Conservation (phyloP, 1,140 invertebrate genomes). For the Sarcophaga peregrina region DNA sequence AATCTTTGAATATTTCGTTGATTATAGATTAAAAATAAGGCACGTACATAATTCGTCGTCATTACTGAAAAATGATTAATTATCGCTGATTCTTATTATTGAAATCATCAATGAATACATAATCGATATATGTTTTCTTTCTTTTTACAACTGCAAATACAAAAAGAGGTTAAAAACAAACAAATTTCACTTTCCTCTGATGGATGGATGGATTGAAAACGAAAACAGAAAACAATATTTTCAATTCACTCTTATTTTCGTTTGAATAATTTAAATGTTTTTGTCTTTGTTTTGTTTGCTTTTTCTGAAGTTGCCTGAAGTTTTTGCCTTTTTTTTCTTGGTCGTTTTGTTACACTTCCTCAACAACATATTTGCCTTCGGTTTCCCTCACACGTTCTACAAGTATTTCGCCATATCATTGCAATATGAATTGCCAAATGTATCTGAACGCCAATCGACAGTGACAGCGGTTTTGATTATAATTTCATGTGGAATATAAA, state of each 20-base stretch:
- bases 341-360: not conserved
- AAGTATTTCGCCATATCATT: no score
- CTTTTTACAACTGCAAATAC: not conserved
- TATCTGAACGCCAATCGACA: no score
- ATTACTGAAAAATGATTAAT: slow-evolving; percentile 3
- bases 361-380: not conserved
- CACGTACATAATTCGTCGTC: no score
- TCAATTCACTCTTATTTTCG: slow-evolving; percentile 28
- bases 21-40: no score
- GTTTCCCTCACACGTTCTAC: not conserved
- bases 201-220: not conserved
- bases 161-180: slow-evolving; percentile 17
- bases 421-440: not conserved
- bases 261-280: slow-evolving; percentile 16
- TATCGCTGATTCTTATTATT: not conserved
- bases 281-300: not conserved
- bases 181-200: slow-evolving; percentile 39
- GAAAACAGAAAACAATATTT: not conserved
- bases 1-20: no score
- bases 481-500: no score
- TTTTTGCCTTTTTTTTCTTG: not conserved
- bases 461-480: no score
- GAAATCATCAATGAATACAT: not conserved
- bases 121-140: not conserved
- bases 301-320: not conserved